Base-by-base conservation (phyloP, 2,888 invertebrate genomes). In the Beris chalybata region DNA sequence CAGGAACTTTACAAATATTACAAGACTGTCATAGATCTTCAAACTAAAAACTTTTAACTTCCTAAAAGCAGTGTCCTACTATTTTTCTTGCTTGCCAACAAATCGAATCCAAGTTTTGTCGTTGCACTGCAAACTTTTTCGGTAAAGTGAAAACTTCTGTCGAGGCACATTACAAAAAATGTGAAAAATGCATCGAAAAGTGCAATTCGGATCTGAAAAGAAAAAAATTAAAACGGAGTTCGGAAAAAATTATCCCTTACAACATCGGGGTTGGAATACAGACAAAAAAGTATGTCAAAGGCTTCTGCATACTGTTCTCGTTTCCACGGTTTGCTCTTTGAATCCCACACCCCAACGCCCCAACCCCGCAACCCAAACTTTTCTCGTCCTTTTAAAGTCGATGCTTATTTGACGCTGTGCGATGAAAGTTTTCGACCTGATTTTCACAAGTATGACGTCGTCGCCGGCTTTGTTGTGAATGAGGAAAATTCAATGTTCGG, bases 81-180 rank as follows among this genome's bases (percentile, higher is more conserved):
- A 22, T 29, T 22, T 22, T 52, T 11, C 52, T 38, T 13, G 6
- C 43, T 7, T 13, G 54, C 12, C 15, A 5, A 22, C 43, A 44
- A 57, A 45, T 57, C 31, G 57, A 57, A 57, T 44, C 47, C 6
- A 44, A 15, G 6, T 22, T 11, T 44, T 13, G 6, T 30, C 7
- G 13, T 45, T 57, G 4, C 57, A 15, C 30, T 48, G 59, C 48
- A 50, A 48, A 48, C 50, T 59, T 59, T 59, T 48, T 38, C 50
- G 15, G 50, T 13, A 50, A 48, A 48, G 59, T 48, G 7, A 12
- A 50, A 59, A 47, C 32, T 54, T 30, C 12, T 54, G 30, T 54
- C 32, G 22, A 54, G 54, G 30, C 32, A 32, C 22, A 22, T 22
- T 22, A 22, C 22, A 22, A 22, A 22, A 22, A 22, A 22, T 22